These are phyloP conservation scores for Lycocorax pyrrhopterus DNA, from an alignment of 2,113 vertebrate species.

Conservation along the genomic window DNA sequence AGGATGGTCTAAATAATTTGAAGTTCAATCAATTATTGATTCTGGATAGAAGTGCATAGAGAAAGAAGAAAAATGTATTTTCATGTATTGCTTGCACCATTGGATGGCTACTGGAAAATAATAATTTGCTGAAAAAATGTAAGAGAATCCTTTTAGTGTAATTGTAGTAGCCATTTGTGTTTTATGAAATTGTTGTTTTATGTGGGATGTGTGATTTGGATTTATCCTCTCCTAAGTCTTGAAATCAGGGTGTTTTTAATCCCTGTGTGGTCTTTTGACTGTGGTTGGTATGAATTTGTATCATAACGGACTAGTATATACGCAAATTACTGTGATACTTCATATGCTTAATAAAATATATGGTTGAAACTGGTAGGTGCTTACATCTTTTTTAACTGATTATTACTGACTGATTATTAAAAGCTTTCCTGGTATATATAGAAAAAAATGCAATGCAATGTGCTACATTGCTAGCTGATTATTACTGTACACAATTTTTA, in stretches of 20 bases:
- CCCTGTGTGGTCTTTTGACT: not conserved
- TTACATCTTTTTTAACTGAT: not conserved
- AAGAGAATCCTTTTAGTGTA: not conserved
- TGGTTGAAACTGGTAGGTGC: not conserved
- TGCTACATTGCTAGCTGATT: not conserved
- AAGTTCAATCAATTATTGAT: not conserved
- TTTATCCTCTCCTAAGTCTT: not conserved
- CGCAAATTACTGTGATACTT: not conserved
- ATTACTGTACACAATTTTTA: not conserved
- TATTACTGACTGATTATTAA: not conserved
- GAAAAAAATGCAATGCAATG: not conserved
- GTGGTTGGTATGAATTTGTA: not conserved
- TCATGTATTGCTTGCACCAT: not conserved
- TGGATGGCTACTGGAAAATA: not conserved
- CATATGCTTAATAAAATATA: conserved; percentile 30
- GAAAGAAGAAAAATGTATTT: not conserved
- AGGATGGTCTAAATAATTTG: not conserved
- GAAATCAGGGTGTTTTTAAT: not conserved
- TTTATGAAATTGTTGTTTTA: not conserved
- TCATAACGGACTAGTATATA: not conserved
- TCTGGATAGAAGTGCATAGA: not conserved
- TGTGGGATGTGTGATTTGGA: not conserved
- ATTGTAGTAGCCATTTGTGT: not conserved
- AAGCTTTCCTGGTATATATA: not conserved
- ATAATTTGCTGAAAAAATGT: not conserved